Evolutionary conservation across 2,797 vertebrate genomes (phyloP).

Genomic region (Falco rusticolus): DNA sequence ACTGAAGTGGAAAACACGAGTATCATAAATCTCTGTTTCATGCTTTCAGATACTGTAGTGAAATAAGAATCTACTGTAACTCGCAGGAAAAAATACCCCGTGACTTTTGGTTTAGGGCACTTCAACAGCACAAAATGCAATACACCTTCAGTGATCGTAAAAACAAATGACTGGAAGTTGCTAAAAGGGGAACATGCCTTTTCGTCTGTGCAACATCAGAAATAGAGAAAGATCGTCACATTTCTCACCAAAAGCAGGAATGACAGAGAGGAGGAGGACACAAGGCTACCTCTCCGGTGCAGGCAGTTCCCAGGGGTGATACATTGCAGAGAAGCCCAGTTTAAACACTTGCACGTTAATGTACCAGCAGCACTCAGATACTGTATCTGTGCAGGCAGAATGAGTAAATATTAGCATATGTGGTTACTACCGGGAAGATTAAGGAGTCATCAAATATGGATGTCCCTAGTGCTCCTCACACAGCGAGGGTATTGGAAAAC

Average conservation of each 20-base stretch:
- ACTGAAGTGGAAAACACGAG: conserved; percentile 64
- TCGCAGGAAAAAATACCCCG: background rate
- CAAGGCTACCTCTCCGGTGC: background rate
- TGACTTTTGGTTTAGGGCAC: conserved; percentile 70
- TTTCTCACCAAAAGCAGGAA: conserved; percentile 34
- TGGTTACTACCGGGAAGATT: conserved; percentile 35
- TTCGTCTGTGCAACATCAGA: background rate
- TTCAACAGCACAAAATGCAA: background rate
- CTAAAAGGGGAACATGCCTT: conserved; percentile 55
- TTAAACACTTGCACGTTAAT: background rate
- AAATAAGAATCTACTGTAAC: conserved; percentile 69
- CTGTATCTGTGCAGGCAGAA: conserved; percentile 18
- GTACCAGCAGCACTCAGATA: background rate
- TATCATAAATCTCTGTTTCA: conserved; percentile 70
- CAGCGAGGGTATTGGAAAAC: background rate
- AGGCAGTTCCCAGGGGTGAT: background rate
- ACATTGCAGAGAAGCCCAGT: background rate
- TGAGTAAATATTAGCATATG: conserved; percentile 48
- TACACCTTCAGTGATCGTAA: conserved; percentile 59
- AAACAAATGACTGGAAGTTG: conserved; percentile 66
- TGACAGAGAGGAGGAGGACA: background rate
- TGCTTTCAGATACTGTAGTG: conserved; percentile 53
- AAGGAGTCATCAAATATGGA: conserved; percentile 52
- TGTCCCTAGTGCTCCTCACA: fast-evolving
- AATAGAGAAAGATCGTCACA: background rate